Percentiles rank a stretch among this genome's conserved stretches.
phyloP scores from a whole-genome alignment of 2,888 invertebrate genomes.

The Branchellion lobata region DNA sequence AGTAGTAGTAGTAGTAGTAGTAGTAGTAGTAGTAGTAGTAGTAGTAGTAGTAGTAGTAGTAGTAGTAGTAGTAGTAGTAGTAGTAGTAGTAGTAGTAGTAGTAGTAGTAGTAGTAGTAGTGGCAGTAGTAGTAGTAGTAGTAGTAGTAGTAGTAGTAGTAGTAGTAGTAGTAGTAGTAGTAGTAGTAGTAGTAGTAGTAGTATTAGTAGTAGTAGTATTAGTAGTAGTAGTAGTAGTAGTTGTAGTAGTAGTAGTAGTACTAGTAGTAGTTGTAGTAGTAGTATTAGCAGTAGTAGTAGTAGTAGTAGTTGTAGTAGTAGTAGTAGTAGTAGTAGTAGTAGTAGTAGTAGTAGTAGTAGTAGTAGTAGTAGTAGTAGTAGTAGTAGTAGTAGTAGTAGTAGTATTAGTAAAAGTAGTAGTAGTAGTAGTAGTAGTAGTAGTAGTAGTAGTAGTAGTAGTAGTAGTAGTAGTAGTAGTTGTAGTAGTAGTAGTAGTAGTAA shows the following conservation, averaged over 20 bases:
- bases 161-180: conserved; percentile 11
- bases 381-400: too few species aligned
- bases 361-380: too few species aligned
- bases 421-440: too few species aligned
- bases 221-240: conserved; percentile 9
- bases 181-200: too few species aligned
- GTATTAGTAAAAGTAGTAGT: too few species aligned
- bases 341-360: too few species aligned
- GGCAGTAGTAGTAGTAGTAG: conserved; percentile 20
- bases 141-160: conserved; percentile 6
- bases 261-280: too few species aligned
- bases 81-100: conserved; percentile 14
- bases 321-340: neutral
- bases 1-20: conserved; percentile 14
- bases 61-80: conserved; percentile 14
- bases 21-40: conserved; percentile 14
- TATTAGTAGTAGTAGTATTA: too few species aligned
- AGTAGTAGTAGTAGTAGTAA: too few species aligned
- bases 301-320: conserved; percentile 14
- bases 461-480: too few species aligned
- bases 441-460: too few species aligned
- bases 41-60: conserved; percentile 14
- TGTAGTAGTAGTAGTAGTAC: neutral
- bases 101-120: conserved; percentile 11
- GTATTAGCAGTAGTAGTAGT: neutral